These are phyloP conservation scores for Diorhabda elongata DNA, from an alignment of 1,140 invertebrate species.

Conservation along the genomic window DNA sequence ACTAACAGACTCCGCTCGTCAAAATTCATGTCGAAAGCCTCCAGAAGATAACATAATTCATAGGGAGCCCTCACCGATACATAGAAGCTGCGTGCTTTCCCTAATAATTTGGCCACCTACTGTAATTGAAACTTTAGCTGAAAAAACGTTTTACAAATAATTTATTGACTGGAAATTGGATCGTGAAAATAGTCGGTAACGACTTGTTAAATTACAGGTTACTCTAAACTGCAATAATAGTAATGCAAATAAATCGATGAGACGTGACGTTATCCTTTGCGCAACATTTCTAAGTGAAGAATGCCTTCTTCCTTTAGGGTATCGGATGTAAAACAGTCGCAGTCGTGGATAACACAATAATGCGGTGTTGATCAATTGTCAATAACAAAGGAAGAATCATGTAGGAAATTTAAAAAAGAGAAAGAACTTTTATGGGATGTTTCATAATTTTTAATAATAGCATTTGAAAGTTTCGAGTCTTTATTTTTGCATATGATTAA, in stretches of 20 bases:
- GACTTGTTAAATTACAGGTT: constrained; percentile 7
- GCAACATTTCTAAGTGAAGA: constrained; percentile 5
- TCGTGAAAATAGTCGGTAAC: background rate
- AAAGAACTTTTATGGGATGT: background rate
- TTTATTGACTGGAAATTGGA: too few relatives aligned
- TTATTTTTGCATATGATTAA: too few relatives aligned
- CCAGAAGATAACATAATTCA: too few relatives aligned
- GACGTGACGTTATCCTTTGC: constrained; percentile 13
- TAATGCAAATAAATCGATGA: constrained; percentile 13
- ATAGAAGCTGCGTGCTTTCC: too few relatives aligned
- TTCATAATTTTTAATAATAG: background rate
- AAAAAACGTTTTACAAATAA: too few relatives aligned
- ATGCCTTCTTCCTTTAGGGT: constrained; percentile 7
- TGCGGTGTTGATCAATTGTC: background rate
- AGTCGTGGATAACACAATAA: background rate
- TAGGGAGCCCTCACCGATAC: too few relatives aligned
- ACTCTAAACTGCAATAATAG: constrained; percentile 10
- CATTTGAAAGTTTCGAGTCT: too few relatives aligned
- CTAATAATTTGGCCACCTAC: too few relatives aligned
- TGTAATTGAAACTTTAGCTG: too few relatives aligned
- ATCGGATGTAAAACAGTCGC: constrained; percentile 4
- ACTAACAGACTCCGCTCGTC: too few relatives aligned
- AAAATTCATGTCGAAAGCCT: too few relatives aligned
- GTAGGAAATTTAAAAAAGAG: background rate
- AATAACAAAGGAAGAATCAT: background rate